These are phyloP conservation scores for Scortum barcoo DNA, from an alignment of 2,113 vertebrate genomes.

Conservation along the genomic window DNA sequence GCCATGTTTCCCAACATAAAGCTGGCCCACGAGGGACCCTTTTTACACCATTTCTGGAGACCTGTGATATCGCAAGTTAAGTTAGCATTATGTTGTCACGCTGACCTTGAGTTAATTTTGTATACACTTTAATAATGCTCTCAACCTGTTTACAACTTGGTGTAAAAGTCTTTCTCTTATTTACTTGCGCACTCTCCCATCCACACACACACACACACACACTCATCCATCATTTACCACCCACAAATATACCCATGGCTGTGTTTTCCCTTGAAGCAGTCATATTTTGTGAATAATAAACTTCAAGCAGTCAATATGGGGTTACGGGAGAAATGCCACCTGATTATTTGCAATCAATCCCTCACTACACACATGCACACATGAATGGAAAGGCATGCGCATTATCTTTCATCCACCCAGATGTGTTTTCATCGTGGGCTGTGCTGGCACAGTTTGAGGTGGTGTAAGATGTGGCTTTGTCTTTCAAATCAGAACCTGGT, in stretches of 20 bases:
- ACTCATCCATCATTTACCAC: constrained; percentile 2
- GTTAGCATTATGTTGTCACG: background rate
- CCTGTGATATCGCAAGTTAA: background rate
- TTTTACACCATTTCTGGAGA: background rate
- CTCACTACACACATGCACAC: background rate
- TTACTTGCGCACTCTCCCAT: background rate
- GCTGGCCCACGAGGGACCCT: background rate
- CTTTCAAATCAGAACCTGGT: constrained; percentile 29
- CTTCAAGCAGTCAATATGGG: constrained; percentile 7
- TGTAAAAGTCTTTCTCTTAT: background rate
- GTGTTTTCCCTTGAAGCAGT: background rate
- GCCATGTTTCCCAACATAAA: background rate
- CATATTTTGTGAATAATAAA: constrained; percentile 16
- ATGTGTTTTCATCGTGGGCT: background rate
- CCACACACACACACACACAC: background rate
- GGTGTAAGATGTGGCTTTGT: constrained; percentile 19
- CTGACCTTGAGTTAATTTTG: background rate
- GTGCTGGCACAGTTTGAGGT: background rate
- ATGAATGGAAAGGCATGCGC: background rate
- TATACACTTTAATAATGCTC: background rate
- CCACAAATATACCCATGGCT: constrained; percentile 3
- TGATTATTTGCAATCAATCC: background rate
- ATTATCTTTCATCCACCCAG: constrained; percentile 3
- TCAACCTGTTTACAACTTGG: background rate
- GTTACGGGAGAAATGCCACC: constrained; percentile 6